phyloP scores from a whole-genome alignment of 2,888 invertebrate species.

The Phortica okadai region DNA sequence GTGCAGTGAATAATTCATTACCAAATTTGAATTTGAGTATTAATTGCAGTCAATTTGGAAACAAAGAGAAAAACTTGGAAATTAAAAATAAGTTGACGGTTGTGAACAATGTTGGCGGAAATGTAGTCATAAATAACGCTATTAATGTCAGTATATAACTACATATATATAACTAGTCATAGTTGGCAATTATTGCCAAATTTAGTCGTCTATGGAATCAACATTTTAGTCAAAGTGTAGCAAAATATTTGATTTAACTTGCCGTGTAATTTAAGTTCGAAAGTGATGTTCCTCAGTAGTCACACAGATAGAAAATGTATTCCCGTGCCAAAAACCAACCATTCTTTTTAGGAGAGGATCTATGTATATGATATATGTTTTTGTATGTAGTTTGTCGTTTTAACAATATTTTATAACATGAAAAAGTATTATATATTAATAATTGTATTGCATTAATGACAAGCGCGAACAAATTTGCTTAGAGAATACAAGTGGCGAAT shows the following conservation, averaged over 20 bases:
- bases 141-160: slow-evolving; percentile 66
- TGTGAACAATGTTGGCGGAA: slow-evolving; percentile 63
- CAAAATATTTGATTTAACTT: slow-evolving; percentile 10
- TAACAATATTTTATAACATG: too few relatives aligned
- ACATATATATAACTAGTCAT: background rate
- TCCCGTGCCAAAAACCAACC: too few relatives aligned
- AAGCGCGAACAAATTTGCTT: background rate
- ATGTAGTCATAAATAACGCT: slow-evolving; percentile 69
- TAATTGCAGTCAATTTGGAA: slow-evolving; percentile 37
- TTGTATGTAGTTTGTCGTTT: too few relatives aligned
- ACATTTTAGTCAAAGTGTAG: slow-evolving; percentile 5
- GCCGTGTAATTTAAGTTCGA: background rate
- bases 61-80: slow-evolving; percentile 49
- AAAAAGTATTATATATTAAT: too few relatives aligned
- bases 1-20: slow-evolving; percentile 48
- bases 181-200: background rate
- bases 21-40: slow-evolving; percentile 48
- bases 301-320: too few relatives aligned
- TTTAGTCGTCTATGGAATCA: background rate
- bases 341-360: too few relatives aligned
- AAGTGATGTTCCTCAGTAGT: background rate
- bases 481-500: slow-evolving; percentile 3
- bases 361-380: too few relatives aligned
- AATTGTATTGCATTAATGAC: too few relatives aligned
- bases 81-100: slow-evolving; percentile 66